Evolutionary conservation across 2,113 vertebrate species (phyloP), one percentile per base, ranked within the genome.

Genomic region (Noctilio leporinus): DNA sequence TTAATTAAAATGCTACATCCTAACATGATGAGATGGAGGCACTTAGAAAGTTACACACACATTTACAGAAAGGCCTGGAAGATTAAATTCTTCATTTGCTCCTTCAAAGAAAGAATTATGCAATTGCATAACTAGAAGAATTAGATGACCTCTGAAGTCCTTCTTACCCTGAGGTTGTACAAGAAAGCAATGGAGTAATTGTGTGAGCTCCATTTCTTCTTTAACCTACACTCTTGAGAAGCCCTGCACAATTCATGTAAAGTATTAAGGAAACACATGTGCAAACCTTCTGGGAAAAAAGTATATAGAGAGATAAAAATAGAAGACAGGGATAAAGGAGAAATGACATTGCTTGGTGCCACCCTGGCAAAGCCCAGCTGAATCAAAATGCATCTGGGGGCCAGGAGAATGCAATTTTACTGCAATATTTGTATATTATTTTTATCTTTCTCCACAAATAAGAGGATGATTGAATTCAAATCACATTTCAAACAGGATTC

Each of bases 401-500:
- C 4, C 9, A 43, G 40, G 6, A 89, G 81, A 62, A 95, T 47
- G 83, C 45, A 89, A 97, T 97, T 95, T 96, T 70, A 28, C 95
- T 94, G 82, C 81, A 95, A 94, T 97, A 97, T 96, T 94, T 97
- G 96, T 93, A 76, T 33, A 97, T 97, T 98, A 97, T 76, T 95
- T 96, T 97, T 47, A 95, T 96, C 86, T 97, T 93, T 86, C 81
- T 96, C 78, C 83, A 94, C 81, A 97, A 97, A 93, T 75, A 96
- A 69, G 90, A 97, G 3, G 53, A 96, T 11, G 17, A 97, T 87
- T 96, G 95, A 82, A 98, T 94, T 98, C 92, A 97, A 82, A 98
- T 96, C 90, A 95, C 92, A 94, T 96, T 94, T 93, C 97, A 96
- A 97, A 96, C 89, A 96, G 96, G 96, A 97, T 97, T 96, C 97